phyloP scores from a whole-genome alignment of 2,113 vertebrate genomes.

The Monopterus albus region DNA sequence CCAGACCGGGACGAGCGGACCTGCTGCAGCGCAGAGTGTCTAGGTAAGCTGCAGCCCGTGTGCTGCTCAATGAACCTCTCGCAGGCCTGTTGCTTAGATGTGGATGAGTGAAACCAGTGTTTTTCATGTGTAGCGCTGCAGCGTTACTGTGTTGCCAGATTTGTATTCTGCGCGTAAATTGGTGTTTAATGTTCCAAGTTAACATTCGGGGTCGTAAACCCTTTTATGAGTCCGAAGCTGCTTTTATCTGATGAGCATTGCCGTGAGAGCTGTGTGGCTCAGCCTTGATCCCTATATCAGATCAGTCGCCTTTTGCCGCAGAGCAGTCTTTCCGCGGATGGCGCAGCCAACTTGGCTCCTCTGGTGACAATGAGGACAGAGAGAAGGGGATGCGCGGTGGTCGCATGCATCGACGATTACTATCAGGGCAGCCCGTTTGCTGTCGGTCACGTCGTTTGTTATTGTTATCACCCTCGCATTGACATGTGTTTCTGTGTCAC shows the following conservation, averaged over 20 bases:
- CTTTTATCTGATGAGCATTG: background rate
- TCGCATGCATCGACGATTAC: too few relatives aligned
- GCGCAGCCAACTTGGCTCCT: conserved; percentile 30
- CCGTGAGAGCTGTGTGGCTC: background rate
- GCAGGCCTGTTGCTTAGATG: too few relatives aligned
- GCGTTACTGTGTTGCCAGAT: background rate
- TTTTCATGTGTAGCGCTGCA: background rate
- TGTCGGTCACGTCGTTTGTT: too few relatives aligned
- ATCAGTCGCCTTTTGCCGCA: conserved; percentile 38
- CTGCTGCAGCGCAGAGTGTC: conserved; percentile 42
- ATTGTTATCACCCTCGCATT: too few relatives aligned
- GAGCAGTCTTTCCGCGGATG: conserved; percentile 24
- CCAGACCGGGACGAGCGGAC: conserved; percentile 56
- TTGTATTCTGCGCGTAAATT: conserved; percentile 19
- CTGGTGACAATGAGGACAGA: too few relatives aligned
- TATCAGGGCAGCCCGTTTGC: background rate
- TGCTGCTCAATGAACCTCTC: conserved; percentile 3
- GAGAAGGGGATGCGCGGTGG: too few relatives aligned
- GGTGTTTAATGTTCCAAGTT: too few relatives aligned
- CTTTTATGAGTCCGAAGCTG: background rate
- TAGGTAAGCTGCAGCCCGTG: conserved; percentile 66
- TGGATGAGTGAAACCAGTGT: background rate
- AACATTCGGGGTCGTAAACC: too few relatives aligned
- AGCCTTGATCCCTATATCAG: background rate
- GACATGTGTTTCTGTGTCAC: background rate